Evolutionary conservation across 2,888 invertebrate species (phyloP), one percentile per base, ranked within the genome.

Genomic region (Anticlea derivata): DNA sequence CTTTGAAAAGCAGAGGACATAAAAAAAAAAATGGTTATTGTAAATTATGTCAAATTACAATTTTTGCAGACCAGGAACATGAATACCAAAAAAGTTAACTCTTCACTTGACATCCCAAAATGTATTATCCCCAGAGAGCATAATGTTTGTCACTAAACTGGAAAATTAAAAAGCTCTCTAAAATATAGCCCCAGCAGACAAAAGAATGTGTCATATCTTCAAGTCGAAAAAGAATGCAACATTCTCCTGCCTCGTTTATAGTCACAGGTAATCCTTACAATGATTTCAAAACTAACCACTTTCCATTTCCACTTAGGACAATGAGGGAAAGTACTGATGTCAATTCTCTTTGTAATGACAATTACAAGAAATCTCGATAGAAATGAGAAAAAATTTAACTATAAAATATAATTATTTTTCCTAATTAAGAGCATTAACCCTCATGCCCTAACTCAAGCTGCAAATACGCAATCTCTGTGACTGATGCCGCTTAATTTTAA

Each of bases 21-120:
- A 31, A 3, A 43, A 34, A 34, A 55, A 56, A 17, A 2, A 17
- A 4, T 3, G 2, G 17, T 17, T 4, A 3, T 17, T 17, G 17
- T 37, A 40, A 24, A 27, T 23, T 33, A 39, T 33, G 31, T 27
- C 31, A 26, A 33, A 12, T 24, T 3, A 35, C 11, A 35, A 33
- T 12, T 7, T 37, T 10, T 8, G 23, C 24, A 31, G 13, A 31
- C 22, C 11, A 38, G 34, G 24, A 35, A 37, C 24, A 52, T 46
- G 53, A 60, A 67, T 78, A 78, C 83, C 80, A 83, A 77, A 70
- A 68, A 65, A 46, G 37, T 60, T 51, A 69, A 86, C 90, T 89
- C 90, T 90, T 90, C 90, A 90, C 90, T 77, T 85, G 86, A 90
- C 65, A 82, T 86, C 88, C 88, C 80, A 65, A 74, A 78, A 64